phyloP scores from a whole-genome alignment of 1,140 invertebrate species.

The Papilio polyxenes region DNA sequence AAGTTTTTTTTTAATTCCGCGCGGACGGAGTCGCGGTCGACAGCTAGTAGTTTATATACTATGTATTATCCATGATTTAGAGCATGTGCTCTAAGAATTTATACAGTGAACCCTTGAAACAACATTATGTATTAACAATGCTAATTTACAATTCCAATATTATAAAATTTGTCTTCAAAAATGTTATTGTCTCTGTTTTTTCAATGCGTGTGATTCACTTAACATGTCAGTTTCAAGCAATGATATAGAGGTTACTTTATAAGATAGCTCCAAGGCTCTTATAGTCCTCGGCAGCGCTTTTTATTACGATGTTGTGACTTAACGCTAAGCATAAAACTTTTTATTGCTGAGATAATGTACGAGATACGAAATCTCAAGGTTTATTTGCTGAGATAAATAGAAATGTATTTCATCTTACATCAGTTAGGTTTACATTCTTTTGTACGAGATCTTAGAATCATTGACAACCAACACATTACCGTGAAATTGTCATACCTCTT shows the following conservation, averaged over 20 bases:
- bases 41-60: no score
- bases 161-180: no score
- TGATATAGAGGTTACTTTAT: neutral
- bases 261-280: neutral
- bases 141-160: neutral
- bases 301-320: conserved; percentile 29
- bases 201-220: neutral
- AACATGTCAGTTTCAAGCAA: neutral
- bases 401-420: neutral
- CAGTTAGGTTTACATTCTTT: neutral
- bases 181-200: no score
- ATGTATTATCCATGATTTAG: neutral
- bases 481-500: no score
- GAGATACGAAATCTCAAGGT: conserved; percentile 23
- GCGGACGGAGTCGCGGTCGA: no score
- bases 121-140: neutral
- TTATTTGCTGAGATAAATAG: conserved; percentile 1
- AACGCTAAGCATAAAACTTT: conserved; percentile 27
- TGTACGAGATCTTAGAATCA: no score
- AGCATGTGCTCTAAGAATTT: neutral
- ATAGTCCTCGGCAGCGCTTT: conserved; percentile 3
- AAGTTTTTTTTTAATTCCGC: no score
- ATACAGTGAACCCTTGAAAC: neutral
- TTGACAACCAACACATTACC: no score
- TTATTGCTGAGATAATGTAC: conserved; percentile 19